Evolutionary conservation across 1,140 invertebrate species (phyloP).

Genomic region (Bombus confusus): DNA sequence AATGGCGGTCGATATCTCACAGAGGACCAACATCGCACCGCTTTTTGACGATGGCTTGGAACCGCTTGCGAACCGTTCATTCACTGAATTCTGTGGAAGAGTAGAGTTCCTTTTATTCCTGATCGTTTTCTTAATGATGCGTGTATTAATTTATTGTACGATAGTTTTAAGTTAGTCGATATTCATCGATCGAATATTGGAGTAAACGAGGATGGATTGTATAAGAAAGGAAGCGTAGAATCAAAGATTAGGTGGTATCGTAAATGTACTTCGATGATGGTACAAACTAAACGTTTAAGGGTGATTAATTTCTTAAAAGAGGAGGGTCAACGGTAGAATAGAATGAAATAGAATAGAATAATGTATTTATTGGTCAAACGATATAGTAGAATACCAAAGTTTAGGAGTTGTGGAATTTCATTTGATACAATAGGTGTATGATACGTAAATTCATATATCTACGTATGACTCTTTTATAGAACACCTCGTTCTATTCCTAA

Average conservation of each 20-base stretch:
- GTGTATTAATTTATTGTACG: neutral
- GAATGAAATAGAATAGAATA: no score
- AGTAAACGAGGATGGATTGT: neutral
- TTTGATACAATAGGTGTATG: no score
- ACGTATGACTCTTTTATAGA: no score
- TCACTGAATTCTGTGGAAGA: neutral
- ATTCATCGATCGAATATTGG: neutral
- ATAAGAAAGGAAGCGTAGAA: neutral
- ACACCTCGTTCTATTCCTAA: no score
- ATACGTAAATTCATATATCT: no score
- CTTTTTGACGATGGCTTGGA: constrained; percentile 71
- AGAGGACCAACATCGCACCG: constrained; percentile 61
- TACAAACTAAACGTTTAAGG: no score
- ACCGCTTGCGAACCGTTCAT: constrained; percentile 36
- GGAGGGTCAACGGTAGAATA: no score
- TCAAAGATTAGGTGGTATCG: neutral
- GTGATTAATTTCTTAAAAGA: no score
- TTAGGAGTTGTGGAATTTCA: no score
- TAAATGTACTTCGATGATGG: no score
- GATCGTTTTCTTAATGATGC: neutral
- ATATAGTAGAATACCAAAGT: no score
- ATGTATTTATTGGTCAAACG: no score
- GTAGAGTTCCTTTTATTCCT: neutral
- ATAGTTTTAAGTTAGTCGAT: neutral
- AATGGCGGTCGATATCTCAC: constrained; percentile 78